Conservation (phyloP, 2,797 vertebrate genomes). For the Tragelaphus oryx region DNA sequence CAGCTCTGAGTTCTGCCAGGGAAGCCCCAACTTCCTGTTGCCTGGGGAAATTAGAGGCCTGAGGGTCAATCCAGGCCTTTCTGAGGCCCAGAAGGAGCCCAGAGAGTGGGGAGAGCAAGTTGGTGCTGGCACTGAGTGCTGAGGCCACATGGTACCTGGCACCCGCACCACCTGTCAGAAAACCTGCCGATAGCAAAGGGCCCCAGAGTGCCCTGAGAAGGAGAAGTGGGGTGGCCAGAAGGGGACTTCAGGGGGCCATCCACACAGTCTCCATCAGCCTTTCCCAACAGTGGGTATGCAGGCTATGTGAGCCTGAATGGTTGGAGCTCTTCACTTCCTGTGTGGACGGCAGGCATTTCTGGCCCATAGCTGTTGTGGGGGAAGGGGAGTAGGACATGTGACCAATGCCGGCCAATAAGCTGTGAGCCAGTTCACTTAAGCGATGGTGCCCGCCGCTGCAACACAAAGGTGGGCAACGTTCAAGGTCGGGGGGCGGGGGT, state of each 20-base stretch:
- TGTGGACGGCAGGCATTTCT: background rate
- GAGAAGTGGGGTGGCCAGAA: background rate
- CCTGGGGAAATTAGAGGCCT: background rate
- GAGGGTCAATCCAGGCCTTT: background rate
- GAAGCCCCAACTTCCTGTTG: background rate
- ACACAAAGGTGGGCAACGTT: background rate
- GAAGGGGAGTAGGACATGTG: background rate
- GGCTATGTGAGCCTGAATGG: fast-evolving
- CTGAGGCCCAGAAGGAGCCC: background rate
- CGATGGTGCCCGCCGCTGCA: fast-evolving
- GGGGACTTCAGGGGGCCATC: background rate
- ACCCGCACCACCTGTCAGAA: background rate
- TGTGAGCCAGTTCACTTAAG: background rate
- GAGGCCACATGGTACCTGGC: background rate
- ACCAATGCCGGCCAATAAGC: background rate
- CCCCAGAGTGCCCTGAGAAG: background rate
- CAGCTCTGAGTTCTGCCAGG: background rate
- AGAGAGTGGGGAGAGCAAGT: background rate
- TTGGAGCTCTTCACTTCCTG: background rate
- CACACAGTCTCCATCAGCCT: background rate
- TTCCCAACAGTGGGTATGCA: background rate
- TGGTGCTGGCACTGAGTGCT: background rate
- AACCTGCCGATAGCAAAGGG: background rate
- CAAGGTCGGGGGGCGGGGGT: background rate
- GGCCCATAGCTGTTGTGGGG: background rate